phyloP scores from a whole-genome alignment of 2,797 vertebrate genomes.

The Esox lucius region DNA sequence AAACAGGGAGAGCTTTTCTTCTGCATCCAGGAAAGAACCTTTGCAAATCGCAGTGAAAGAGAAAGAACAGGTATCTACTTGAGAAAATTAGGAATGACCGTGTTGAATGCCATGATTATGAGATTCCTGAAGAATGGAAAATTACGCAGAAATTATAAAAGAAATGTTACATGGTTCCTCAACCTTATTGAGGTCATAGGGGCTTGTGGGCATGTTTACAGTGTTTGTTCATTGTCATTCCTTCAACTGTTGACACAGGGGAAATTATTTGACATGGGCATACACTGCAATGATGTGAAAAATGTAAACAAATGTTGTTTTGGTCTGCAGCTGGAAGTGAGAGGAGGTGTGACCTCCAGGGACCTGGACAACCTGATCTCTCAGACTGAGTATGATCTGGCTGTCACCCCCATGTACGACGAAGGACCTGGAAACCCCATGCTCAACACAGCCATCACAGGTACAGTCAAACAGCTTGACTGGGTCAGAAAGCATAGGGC shows the following conservation, averaged over 20 bases:
- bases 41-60: neutral
- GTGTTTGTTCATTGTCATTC: conserved; percentile 24
- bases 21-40: conserved; percentile 15
- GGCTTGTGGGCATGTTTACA: too few species aligned
- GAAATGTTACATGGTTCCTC: too few species aligned
- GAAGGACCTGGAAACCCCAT: conserved; percentile 79
- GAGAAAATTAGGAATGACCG: conserved; percentile 18
- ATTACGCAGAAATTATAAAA: neutral
- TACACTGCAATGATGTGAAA: neutral
- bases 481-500: neutral
- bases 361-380: conserved; percentile 85
- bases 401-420: conserved; percentile 87
- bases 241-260: neutral
- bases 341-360: conserved; percentile 76
- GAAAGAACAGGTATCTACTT: conserved; percentile 12
- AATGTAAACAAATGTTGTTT: conserved; percentile 23
- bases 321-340: conserved; percentile 83
- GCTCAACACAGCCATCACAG: conserved; percentile 82
- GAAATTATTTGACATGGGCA: too few species aligned
- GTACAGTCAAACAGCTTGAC: conserved; percentile 60
- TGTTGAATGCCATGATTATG: neutral
- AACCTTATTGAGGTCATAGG: too few species aligned
- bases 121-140: conserved; percentile 27
- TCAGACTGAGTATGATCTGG: conserved; percentile 85
- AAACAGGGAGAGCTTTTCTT: conserved; percentile 31